Evolutionary conservation across 2,113 vertebrate genomes (phyloP).

Genomic region (Terrapene triunguis): DNA sequence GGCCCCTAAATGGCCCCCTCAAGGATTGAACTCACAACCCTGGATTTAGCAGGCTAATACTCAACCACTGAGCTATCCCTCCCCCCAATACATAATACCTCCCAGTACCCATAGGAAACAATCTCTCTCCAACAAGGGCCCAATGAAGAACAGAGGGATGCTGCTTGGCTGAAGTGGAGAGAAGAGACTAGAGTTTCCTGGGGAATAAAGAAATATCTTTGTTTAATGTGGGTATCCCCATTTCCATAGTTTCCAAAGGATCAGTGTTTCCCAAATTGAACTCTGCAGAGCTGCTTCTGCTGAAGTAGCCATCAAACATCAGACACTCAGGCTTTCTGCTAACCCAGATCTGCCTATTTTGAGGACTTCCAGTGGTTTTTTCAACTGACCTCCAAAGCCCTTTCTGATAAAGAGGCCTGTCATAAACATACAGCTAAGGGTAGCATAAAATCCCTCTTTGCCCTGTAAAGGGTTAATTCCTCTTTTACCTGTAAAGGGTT

Average conservation of each 20-base stretch:
- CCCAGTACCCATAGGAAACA: neutral
- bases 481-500: no score
- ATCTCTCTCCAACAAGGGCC: neutral
- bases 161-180: neutral
- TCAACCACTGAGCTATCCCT: no score
- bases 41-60: no score
- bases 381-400: neutral
- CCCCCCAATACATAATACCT: neutral
- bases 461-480: no score
- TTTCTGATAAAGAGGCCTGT: no score
- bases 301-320: neutral
- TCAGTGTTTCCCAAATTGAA: neutral
- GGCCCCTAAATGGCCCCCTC: no score
- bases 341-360: neutral
- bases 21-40: no score
- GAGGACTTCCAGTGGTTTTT: neutral
- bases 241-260: neutral
- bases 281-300: neutral
- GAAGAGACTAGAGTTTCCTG: neutral
- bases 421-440: no score
- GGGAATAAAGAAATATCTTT: neutral
- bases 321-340: neutral
- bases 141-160: neutral
- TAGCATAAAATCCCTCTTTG: no score
- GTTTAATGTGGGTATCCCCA: neutral